Evolutionary conservation across 2,797 vertebrate genomes (phyloP).

Genomic region (Graptemys geographica): DNA sequence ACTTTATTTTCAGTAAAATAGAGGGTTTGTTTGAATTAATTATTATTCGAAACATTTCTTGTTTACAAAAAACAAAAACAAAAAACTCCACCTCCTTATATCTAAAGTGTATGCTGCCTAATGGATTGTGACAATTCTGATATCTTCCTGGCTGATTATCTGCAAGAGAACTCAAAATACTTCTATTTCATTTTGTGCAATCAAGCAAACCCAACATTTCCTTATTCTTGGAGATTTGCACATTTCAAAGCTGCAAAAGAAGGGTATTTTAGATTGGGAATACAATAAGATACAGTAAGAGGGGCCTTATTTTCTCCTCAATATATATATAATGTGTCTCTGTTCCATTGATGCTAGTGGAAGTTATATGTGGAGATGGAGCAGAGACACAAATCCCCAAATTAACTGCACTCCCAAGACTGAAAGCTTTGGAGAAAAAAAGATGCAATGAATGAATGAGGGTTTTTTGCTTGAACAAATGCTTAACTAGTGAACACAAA

Average conservation of each 20-base stretch:
- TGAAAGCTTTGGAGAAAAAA: neutral
- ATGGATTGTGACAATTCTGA: neutral
- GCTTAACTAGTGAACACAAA: neutral
- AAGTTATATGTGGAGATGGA: neutral
- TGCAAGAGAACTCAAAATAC: neutral
- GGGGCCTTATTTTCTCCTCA: neutral
- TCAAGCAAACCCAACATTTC: neutral
- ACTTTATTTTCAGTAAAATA: neutral
- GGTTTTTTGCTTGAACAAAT: neutral
- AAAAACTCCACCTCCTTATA: neutral
- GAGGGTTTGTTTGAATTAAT: neutral
- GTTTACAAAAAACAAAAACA: neutral
- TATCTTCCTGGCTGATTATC: neutral
- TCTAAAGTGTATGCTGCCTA: neutral
- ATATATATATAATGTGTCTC: neutral
- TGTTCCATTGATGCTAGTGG: neutral
- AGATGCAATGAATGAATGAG: neutral
- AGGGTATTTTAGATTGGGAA: neutral
- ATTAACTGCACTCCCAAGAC: neutral
- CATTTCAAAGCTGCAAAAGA: neutral
- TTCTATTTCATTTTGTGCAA: neutral
- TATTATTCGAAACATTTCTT: neutral
- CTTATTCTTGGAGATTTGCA: neutral
- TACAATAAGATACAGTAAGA: neutral
- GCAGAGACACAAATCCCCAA: neutral